Evolutionary conservation across 2,113 vertebrate genomes (phyloP).

Genomic region (Pelmatolapia mariae): DNA sequence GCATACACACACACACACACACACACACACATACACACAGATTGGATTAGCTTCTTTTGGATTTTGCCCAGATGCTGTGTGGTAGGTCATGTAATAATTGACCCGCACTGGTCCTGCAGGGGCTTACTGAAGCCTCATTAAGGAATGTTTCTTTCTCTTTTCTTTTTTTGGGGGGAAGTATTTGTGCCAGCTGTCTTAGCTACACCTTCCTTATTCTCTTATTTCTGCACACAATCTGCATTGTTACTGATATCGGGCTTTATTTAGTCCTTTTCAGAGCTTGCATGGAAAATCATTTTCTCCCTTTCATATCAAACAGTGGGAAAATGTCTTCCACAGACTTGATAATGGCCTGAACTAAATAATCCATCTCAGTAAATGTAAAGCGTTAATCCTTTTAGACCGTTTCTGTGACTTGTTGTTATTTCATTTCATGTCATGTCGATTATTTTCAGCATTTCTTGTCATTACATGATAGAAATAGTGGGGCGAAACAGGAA

Average conservation of each 20-base stretch:
- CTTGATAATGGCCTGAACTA: neutral
- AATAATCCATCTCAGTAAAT: neutral
- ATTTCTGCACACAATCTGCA: neutral
- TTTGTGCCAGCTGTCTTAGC: neutral
- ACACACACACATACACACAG: neutral
- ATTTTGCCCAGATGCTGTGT: slow-evolving; percentile 16
- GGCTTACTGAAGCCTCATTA: slow-evolving; percentile 5
- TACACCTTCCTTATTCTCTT: neutral
- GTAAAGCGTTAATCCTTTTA: neutral
- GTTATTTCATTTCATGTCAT: neutral
- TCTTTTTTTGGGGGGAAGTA: accelerated
- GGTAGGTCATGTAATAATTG: slow-evolving; percentile 25
- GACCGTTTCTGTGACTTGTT: neutral
- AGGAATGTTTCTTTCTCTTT: neutral
- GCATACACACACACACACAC: neutral
- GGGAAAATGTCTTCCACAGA: neutral
- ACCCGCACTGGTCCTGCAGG: neutral
- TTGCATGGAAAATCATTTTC: neutral
- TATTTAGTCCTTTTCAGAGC: neutral
- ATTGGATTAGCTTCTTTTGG: slow-evolving; percentile 21
- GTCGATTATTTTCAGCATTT: neutral
- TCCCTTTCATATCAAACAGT: neutral
- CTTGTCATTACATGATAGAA: neutral
- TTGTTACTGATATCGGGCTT: neutral
- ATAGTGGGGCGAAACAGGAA: neutral